Conservation (phyloP, 2,888 invertebrate species). For the Cheilosia vernalis region DNA sequence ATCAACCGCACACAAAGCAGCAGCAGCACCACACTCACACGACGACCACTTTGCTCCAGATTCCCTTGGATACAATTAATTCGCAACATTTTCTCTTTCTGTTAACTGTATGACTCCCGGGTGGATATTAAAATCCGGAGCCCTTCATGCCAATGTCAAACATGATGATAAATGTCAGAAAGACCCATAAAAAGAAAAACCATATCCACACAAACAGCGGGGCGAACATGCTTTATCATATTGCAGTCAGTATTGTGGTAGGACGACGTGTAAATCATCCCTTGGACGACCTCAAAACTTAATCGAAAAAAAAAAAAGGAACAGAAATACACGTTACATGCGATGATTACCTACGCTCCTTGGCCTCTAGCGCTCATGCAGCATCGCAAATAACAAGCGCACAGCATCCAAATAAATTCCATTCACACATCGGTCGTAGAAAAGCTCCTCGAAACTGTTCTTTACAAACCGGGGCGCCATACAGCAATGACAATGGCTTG, state of each 20-base stretch:
- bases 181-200: slow-evolving; percentile 7
- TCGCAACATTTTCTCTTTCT: slow-evolving; percentile 52
- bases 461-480: background rate
- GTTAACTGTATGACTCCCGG: slow-evolving; percentile 50
- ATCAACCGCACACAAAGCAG: slow-evolving; percentile 18
- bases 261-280: slow-evolving; percentile 42
- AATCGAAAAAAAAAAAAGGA: slow-evolving; percentile 20
- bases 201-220: background rate
- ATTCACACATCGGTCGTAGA: slow-evolving; percentile 40
- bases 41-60: slow-evolving; percentile 37
- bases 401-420: slow-evolving; percentile 47
- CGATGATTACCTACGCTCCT: slow-evolving; percentile 57
- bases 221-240: slow-evolving; percentile 12
- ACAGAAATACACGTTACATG: slow-evolving; percentile 8
- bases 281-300: slow-evolving; percentile 60
- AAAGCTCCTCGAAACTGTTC: slow-evolving; percentile 18
- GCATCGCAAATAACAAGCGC: slow-evolving; percentile 40
- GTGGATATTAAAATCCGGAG: slow-evolving; percentile 54
- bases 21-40: background rate
- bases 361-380: slow-evolving; percentile 12
- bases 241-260: slow-evolving; percentile 21
- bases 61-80: slow-evolving; percentile 68
- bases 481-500: background rate
- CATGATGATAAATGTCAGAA: slow-evolving; percentile 54
- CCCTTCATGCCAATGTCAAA: slow-evolving; percentile 49